Conservation (phyloP, 2,113 vertebrate species). For the Notiomystis cincta region DNA sequence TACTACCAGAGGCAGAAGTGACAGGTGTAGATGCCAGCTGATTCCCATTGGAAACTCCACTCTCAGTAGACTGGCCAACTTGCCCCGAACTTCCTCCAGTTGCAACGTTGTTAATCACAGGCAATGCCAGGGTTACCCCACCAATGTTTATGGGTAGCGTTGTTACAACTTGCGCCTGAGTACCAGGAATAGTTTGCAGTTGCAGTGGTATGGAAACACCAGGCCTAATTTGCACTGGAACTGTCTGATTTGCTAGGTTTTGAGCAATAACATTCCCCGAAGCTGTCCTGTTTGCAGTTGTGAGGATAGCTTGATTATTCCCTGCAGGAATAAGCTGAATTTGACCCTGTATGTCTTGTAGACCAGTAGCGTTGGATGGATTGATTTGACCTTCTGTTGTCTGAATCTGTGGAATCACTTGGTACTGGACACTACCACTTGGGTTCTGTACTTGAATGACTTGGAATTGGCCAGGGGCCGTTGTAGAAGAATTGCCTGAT, state of each 20-base stretch:
- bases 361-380: conserved; percentile 80
- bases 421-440: conserved; percentile 90
- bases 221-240: conserved; percentile 93
- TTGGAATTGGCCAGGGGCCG: conserved; percentile 83
- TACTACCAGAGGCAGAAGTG: conserved; percentile 74
- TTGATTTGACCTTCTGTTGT: conserved; percentile 92
- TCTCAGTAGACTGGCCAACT: conserved; percentile 85
- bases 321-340: conserved; percentile 93
- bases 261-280: conserved; percentile 85
- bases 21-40: conserved; percentile 80
- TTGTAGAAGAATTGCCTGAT: conserved; percentile 67
- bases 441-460: conserved; percentile 94
- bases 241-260: conserved; percentile 87
- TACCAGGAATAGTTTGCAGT: conserved; percentile 90
- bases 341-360: conserved; percentile 87
- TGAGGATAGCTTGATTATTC: conserved; percentile 89
- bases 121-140: conserved; percentile 92
- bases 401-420: conserved; percentile 98
- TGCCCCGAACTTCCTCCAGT: conserved; percentile 84
- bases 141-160: conserved; percentile 96
- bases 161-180: conserved; percentile 92
- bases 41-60: conserved; percentile 88
- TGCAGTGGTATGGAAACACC: conserved; percentile 94
- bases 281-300: conserved; percentile 78
- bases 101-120: conserved; percentile 90